phyloP scores from a whole-genome alignment of 2,797 vertebrate species.

The Lophotriccus pileatus region DNA sequence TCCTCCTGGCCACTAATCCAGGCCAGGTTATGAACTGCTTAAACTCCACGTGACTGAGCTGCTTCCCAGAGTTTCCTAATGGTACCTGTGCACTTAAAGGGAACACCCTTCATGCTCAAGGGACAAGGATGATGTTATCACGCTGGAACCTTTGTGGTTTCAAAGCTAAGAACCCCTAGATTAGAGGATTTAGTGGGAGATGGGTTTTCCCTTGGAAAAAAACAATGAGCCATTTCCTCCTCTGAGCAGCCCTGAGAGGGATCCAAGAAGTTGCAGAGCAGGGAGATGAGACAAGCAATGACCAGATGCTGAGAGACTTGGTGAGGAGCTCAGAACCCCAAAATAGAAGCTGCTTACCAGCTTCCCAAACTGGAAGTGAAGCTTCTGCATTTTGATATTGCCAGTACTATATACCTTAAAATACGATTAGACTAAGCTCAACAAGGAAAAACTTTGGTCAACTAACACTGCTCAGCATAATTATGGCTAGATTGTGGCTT shows the following conservation, averaged over 20 bases:
- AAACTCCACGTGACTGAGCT: not conserved
- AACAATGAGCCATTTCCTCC: not conserved
- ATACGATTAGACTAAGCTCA: not conserved
- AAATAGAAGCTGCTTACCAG: not conserved
- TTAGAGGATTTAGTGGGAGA: not conserved
- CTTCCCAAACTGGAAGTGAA: not conserved
- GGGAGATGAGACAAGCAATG: not conserved
- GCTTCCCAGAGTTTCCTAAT: not conserved
- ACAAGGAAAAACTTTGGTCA: not conserved
- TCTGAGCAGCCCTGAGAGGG: not conserved
- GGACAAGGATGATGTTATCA: not conserved
- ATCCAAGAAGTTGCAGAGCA: not conserved
- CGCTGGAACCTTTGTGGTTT: not conserved
- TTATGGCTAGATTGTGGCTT: not conserved
- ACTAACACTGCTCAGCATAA: not conserved
- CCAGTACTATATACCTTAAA: too few relatives aligned
- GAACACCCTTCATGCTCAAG: not conserved
- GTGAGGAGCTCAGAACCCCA: not conserved
- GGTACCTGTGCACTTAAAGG: not conserved
- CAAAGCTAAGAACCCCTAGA: not conserved
- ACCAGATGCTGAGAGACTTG: not conserved
- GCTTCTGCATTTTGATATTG: not conserved
- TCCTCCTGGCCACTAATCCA: not conserved
- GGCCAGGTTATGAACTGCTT: not conserved
- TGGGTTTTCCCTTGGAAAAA: not conserved